Evolutionary conservation across 2,888 invertebrate species (phyloP), one percentile per base, ranked within the genome.

Genomic region (Terebella lapidaria): DNA sequence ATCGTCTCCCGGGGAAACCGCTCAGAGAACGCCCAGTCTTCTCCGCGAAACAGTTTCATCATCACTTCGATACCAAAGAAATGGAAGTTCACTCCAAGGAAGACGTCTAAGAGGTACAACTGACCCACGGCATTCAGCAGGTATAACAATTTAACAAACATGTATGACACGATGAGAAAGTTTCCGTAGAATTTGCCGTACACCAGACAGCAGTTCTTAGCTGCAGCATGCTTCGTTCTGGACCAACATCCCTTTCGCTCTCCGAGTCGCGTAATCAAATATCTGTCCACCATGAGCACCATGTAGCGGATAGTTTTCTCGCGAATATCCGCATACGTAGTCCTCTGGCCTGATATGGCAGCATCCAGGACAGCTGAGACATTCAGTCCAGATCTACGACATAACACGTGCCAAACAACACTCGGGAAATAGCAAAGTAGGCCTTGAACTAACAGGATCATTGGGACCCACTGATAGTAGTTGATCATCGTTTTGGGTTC

Each of bases 11-110:
- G 20, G 4, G 56, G 56, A 22, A 56, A 56, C 5, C 74, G 66
- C 3, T 74, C 72, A 3, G 76, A 76, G 46, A 75, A 75, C 24
- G 72, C 67, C 74, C 76, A 77, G 62, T 75, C 75, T 45, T 72
- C 68, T 0, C 64, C 81, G 65, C 75, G 73, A 54, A 81, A 73
- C 58, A 83, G 64, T 64, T 81, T 80, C 58, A 77, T 77, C 62
- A 83, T 70, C n/a, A 83, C 79, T 67, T 83, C 81, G 35, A 81
- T 81, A 49, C 83, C 82, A 69, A 78, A 79, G 27, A 74, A 72
- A 63, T 78, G 75, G 65, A 75, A 78, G 58, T 78, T 74, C 46
- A 74, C 75, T 52, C 82, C 82, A 28, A 49, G 25, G 47, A 47
- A 56, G 22, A 47, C 4, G 26, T 56, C 28, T 3, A 56, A 47